These are phyloP conservation scores for Pimpla rufipes DNA, from an alignment of 2,888 invertebrate genomes.

Conservation along the genomic window DNA sequence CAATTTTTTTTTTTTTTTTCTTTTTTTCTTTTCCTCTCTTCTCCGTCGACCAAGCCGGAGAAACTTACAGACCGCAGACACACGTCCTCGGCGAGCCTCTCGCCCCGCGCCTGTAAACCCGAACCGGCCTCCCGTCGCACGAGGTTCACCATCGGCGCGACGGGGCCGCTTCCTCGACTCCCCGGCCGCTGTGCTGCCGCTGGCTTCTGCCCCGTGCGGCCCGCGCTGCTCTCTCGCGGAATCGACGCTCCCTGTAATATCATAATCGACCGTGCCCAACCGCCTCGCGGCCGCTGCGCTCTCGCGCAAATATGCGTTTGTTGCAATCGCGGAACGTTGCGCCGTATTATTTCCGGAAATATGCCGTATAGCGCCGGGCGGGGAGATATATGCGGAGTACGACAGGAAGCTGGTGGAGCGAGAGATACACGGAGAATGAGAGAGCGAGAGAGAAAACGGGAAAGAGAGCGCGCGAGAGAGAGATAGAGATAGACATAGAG, in stretches of 20 bases:
- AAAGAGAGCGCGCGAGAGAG: not conserved
- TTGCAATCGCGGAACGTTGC: conserved; percentile 46
- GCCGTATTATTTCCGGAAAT: conserved; percentile 50
- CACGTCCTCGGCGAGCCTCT: conserved; percentile 20
- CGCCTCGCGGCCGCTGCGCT: no score
- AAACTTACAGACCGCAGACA: not conserved
- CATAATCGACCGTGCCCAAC: conserved; percentile 17
- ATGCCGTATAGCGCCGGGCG: conserved; percentile 24
- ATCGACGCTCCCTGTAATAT: conserved; percentile 18
- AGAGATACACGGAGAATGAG: conserved; percentile 30
- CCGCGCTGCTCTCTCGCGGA: conserved; percentile 32
- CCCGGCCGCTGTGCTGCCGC: not conserved
- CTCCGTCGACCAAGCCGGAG: conserved; percentile 27
- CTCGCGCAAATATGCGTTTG: not conserved
- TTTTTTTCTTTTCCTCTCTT: conserved; percentile 14
- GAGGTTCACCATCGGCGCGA: not conserved
- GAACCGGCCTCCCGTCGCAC: conserved; percentile 46
- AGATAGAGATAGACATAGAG: conserved; percentile 23
- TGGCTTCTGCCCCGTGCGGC: no score
- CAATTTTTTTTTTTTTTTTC: conserved; percentile 32
- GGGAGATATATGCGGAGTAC: conserved; percentile 20
- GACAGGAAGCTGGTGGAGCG: conserved; percentile 27
- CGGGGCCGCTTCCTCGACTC: conserved; percentile 36
- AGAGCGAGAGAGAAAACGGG: not conserved
- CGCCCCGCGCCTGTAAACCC: conserved; percentile 12